Conservation (phyloP, 1,140 invertebrate genomes). For the Drosophila pandora region DNA sequence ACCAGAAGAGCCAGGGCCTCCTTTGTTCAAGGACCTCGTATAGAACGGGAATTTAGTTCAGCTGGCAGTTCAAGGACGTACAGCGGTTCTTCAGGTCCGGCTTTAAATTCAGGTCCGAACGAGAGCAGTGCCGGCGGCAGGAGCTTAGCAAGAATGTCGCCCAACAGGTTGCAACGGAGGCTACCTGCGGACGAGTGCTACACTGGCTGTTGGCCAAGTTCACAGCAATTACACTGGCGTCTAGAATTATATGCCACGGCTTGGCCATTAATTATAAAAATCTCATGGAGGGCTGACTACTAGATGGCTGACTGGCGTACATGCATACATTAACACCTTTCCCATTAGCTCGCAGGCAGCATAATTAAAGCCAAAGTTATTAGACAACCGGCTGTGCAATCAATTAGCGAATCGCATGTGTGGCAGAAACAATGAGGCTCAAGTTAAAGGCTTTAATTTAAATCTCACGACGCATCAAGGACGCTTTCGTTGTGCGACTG, state of each 20-base stretch:
- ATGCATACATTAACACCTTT: slow-evolving; percentile 73
- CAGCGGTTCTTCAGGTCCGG: slow-evolving; percentile 76
- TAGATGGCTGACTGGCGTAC: background rate
- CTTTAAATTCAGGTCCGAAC: background rate
- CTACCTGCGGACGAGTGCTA: slow-evolving; percentile 28
- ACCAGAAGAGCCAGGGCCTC: slow-evolving; percentile 37
- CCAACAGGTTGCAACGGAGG: slow-evolving; percentile 54
- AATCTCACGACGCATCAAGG: slow-evolving; percentile 72
- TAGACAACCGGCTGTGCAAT: slow-evolving; percentile 78
- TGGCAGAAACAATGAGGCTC: slow-evolving; percentile 56
- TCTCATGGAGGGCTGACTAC: slow-evolving; percentile 6
- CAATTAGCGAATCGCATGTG: slow-evolving; percentile 63
- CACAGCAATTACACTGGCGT: slow-evolving; percentile 72
- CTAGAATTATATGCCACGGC: slow-evolving; percentile 52
- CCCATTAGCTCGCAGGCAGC: slow-evolving; percentile 64
- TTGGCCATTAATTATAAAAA: slow-evolving; percentile 63
- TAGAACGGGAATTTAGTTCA: slow-evolving; percentile 78
- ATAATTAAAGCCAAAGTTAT: slow-evolving; percentile 77
- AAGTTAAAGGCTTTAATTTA: slow-evolving; percentile 66
- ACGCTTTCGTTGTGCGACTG: slow-evolving; percentile 58
- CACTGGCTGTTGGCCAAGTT: slow-evolving; percentile 56
- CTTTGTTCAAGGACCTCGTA: slow-evolving; percentile 58
- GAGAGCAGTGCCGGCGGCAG: slow-evolving; percentile 26
- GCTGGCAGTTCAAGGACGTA: slow-evolving; percentile 75
- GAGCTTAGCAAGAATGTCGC: slow-evolving; percentile 42